These are phyloP conservation scores for Tanytarsus gracilentus DNA, from an alignment of 2,888 invertebrate genomes.

Conservation along the genomic window DNA sequence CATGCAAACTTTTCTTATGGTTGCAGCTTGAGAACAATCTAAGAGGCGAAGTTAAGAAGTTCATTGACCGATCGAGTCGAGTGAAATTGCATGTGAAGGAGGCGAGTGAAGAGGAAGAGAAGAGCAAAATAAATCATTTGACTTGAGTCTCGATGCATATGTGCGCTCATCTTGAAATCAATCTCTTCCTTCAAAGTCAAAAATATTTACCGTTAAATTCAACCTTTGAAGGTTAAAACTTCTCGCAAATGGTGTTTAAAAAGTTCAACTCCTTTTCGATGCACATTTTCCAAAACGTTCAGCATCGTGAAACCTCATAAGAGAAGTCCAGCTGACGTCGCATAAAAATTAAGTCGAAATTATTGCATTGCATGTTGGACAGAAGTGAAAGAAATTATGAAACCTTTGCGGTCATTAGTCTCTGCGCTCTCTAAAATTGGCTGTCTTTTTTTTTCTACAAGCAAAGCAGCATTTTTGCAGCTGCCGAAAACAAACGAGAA, in stretches of 20 bases:
- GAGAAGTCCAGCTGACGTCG: not conserved
- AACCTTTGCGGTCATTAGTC: slow-evolving; percentile 18
- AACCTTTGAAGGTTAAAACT: not conserved
- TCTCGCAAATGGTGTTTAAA: too few species aligned
- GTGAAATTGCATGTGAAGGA: not conserved
- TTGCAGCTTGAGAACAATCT: not conserved
- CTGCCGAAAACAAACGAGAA: not conserved
- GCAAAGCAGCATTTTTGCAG: slow-evolving; percentile 5
- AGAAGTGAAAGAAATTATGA: slow-evolving; percentile 11
- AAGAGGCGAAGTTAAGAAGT: not conserved
- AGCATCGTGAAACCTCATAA: too few species aligned
- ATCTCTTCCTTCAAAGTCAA: not conserved
- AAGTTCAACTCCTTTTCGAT: too few species aligned
- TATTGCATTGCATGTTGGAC: slow-evolving; percentile 1
- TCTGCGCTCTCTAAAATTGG: slow-evolving; percentile 12
- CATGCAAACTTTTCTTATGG: not conserved
- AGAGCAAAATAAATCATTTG: not conserved
- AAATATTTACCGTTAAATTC: not conserved
- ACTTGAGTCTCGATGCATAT: not conserved
- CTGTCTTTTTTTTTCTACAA: slow-evolving; percentile 20
- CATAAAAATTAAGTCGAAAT: not conserved
- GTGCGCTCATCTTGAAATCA: not conserved
- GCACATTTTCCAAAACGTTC: too few species aligned
- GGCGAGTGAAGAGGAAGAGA: not conserved
- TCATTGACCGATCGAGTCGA: not conserved